phyloP scores from a whole-genome alignment of 1,140 invertebrate species.

The Drosophila tropicalis region DNA sequence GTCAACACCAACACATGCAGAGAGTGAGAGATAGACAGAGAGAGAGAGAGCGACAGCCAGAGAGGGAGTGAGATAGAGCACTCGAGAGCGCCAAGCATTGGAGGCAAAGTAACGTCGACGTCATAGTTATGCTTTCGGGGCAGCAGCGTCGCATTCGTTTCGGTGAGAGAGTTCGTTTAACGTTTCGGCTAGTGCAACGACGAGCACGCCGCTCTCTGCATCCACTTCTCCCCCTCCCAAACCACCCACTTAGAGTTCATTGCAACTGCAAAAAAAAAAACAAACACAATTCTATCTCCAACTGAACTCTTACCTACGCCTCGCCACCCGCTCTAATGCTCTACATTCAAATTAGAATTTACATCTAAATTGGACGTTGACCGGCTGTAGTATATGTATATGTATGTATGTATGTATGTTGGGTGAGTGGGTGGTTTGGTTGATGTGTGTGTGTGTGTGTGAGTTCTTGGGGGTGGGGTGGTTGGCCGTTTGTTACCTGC shows the following conservation, averaged over 20 bases:
- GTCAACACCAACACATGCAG: conserved; percentile 39
- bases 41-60: conserved; percentile 4
- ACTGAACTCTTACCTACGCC: conserved; percentile 2
- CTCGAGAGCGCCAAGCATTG: conserved; percentile 16
- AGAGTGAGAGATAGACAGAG: conserved; percentile 35
- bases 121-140: conserved; percentile 70
- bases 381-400: not conserved
- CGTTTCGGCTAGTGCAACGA: conserved; percentile 16
- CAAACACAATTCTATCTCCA: conserved; percentile 10
- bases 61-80: not conserved
- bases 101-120: conserved; percentile 49
- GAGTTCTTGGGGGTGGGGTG: not conserved
- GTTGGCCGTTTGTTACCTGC: not conserved
- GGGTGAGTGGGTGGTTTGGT: not conserved
- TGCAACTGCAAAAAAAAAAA: conserved; percentile 14
- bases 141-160: conserved; percentile 27
- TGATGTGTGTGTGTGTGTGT: not conserved
- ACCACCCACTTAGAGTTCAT: conserved; percentile 19
- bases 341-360: conserved; percentile 47
- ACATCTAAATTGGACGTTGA: conserved; percentile 13
- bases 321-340: not conserved
- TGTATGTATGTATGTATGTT: not conserved
- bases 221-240: not conserved
- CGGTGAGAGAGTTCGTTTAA: conserved; percentile 7
- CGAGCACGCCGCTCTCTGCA: conserved; percentile 12